Evolutionary conservation across 2,888 invertebrate genomes (phyloP).

Genomic region (Cryptophagus acutangulus): DNA sequence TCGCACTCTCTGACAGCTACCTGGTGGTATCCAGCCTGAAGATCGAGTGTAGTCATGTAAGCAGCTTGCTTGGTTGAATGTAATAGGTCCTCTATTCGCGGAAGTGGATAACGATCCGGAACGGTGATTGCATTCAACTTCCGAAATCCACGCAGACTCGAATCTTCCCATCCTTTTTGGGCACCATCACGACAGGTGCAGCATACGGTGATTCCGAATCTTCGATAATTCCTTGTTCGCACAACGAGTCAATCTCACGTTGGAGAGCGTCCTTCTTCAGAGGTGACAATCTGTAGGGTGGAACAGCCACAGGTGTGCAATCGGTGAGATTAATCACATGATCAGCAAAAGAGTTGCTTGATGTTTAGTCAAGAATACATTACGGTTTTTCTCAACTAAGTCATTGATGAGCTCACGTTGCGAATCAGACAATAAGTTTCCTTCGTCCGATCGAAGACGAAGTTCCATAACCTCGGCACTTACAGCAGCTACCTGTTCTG

Average conservation of each 20-base stretch:
- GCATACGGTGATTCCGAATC: conserved; percentile 40
- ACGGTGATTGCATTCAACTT: conserved; percentile 23
- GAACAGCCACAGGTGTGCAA: conserved; percentile 29
- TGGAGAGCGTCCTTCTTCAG: conserved; percentile 20
- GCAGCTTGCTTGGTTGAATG: conserved; percentile 14
- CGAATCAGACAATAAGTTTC: neutral
- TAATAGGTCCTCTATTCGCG: conserved; percentile 24
- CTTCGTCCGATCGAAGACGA: conserved; percentile 6
- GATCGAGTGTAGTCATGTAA: conserved; percentile 17
- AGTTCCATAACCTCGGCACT: neutral
- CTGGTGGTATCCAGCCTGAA: conserved; percentile 12
- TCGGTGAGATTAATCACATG: neutral
- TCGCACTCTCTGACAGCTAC: conserved; percentile 7
- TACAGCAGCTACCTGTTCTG: neutral
- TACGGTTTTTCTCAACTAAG: neutral
- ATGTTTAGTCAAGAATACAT: conserved; percentile 1
- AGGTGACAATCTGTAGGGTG: conserved; percentile 35
- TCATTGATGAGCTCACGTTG: conserved; percentile 3
- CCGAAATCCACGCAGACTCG: conserved; percentile 23
- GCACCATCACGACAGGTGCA: conserved; percentile 36
- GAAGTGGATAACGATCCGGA: conserved; percentile 24
- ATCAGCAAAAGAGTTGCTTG: conserved; percentile 29
- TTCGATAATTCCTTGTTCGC: conserved; percentile 35
- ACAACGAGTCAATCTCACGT: conserved; percentile 32
- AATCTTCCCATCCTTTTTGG: conserved; percentile 29